A percentile compares a stretch with the other conserved stretches of the same genome.
Evolutionary conservation across 2,113 vertebrate genomes (phyloP).

Genomic region (Nanger granti): DNA sequence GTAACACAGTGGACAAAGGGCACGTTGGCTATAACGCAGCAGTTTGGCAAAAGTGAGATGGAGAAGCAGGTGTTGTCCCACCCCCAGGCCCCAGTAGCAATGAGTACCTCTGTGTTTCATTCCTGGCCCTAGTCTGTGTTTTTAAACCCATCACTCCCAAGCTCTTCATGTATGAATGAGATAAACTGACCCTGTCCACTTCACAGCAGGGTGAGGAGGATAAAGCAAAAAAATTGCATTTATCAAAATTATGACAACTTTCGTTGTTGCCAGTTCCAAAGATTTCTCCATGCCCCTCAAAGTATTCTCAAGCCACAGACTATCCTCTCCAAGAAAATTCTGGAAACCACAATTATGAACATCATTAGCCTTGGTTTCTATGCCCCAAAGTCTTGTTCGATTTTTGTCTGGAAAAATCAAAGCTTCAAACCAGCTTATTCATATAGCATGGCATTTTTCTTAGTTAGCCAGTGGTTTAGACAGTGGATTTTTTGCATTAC

Average conservation of each 20-base stretch:
- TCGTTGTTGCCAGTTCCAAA: background rate
- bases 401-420: background rate
- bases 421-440: background rate
- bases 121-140: background rate
- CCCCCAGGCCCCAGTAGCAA: background rate
- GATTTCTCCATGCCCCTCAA: background rate
- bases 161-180: background rate
- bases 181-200: background rate
- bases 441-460: background rate
- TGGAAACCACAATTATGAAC: background rate
- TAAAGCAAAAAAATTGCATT: background rate
- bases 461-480: background rate
- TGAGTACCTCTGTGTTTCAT: background rate
- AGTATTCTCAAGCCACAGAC: background rate
- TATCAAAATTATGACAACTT: background rate
- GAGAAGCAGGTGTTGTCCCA: background rate
- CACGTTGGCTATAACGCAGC: rapidly evolving
- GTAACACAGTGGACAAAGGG: background rate
- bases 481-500: background rate
- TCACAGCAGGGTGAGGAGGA: background rate
- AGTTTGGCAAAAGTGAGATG: background rate
- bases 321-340: background rate
- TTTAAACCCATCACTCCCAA: background rate
- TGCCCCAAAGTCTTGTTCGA: background rate
- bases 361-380: background rate